These are phyloP conservation scores for Gymnorhina tibicen DNA, from an alignment of 2,113 vertebrate species.

Conservation along the genomic window DNA sequence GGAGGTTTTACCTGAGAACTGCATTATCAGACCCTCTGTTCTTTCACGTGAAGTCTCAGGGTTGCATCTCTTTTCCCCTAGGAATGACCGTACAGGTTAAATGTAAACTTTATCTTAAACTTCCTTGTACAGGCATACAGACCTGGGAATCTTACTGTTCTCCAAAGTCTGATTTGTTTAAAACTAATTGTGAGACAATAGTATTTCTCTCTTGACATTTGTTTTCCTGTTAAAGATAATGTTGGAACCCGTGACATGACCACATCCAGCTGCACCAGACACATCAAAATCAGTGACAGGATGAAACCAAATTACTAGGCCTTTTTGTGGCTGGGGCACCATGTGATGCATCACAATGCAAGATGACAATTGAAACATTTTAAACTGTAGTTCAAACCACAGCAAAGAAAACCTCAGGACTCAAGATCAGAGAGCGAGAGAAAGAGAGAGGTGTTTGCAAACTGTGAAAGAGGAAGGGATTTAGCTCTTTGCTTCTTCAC, in stretches of 20 bases:
- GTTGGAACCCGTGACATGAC: slow-evolving; percentile 66
- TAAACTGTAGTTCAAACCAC: slow-evolving; percentile 65
- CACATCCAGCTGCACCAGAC: slow-evolving; percentile 67
- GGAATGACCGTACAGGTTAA: neutral
- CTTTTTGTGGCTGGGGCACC: slow-evolving; percentile 67
- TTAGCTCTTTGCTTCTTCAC: slow-evolving; percentile 35
- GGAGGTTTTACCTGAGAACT: neutral
- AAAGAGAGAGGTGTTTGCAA: slow-evolving; percentile 66
- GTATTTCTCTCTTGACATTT: slow-evolving; percentile 58
- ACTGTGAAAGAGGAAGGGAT: slow-evolving; percentile 56
- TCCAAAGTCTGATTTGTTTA: slow-evolving; percentile 41
- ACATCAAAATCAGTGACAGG: slow-evolving; percentile 70
- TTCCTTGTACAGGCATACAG: neutral
- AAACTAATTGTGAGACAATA: slow-evolving; percentile 59
- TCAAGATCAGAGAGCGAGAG: slow-evolving; percentile 52
- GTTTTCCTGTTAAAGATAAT: slow-evolving; percentile 70
- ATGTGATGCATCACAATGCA: slow-evolving; percentile 67
- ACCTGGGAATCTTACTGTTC: slow-evolving; percentile 34
- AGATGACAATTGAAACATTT: slow-evolving; percentile 69
- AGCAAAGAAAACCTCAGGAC: slow-evolving; percentile 69
- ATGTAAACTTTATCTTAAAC: neutral
- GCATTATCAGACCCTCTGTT: neutral
- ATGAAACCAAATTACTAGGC: slow-evolving; percentile 65
- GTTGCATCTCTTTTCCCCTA: neutral
- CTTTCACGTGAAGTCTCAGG: neutral